Evolutionary conservation across 2,797 vertebrate genomes (phyloP).

Genomic region (Micropoecilia bifurca): DNA sequence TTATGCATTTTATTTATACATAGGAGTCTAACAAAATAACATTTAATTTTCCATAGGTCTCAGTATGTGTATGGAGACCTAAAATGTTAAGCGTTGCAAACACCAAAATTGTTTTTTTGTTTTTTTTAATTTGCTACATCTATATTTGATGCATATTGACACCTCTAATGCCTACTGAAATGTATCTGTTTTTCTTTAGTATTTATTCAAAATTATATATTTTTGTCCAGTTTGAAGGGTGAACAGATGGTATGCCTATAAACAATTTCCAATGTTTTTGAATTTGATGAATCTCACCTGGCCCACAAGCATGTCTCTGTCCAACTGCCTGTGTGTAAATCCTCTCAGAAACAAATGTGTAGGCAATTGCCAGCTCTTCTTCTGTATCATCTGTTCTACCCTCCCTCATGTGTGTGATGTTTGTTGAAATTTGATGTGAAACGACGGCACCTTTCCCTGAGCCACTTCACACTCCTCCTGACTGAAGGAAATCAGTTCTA

Average conservation of each 20-base stretch:
- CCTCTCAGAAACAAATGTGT: conserved; percentile 50
- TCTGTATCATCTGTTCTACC: conserved; percentile 41
- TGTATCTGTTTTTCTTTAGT: not conserved
- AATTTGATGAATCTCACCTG: conserved; percentile 56
- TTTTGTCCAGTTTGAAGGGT: conserved; percentile 30
- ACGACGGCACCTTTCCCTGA: conserved; percentile 79
- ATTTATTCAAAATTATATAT: conserved; percentile 1
- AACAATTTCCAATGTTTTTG: conserved; percentile 19
- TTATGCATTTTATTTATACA: conserved; percentile 83
- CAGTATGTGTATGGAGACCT: conserved; percentile 54
- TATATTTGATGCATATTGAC: conserved; percentile 47
- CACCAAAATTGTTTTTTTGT: conserved; percentile 43
- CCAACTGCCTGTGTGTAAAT: conserved; percentile 62
- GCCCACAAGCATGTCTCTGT: conserved; percentile 71
- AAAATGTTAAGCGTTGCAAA: conserved; percentile 49
- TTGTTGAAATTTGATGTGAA: conserved; percentile 75
- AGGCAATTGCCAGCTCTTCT: conserved; percentile 61
- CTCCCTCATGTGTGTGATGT: conserved; percentile 56
- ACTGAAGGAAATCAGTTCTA: conserved; percentile 69
- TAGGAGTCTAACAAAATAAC: conserved; percentile 71
- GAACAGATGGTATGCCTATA: conserved; percentile 47
- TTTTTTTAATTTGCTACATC: conserved; percentile 37
- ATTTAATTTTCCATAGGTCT: conserved; percentile 78
- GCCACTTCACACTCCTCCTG: conserved; percentile 76
- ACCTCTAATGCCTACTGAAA: conserved; percentile 53